These are phyloP conservation scores for Monarcha castaneiventris DNA, from an alignment of 2,113 vertebrate species.

Conservation along the genomic window DNA sequence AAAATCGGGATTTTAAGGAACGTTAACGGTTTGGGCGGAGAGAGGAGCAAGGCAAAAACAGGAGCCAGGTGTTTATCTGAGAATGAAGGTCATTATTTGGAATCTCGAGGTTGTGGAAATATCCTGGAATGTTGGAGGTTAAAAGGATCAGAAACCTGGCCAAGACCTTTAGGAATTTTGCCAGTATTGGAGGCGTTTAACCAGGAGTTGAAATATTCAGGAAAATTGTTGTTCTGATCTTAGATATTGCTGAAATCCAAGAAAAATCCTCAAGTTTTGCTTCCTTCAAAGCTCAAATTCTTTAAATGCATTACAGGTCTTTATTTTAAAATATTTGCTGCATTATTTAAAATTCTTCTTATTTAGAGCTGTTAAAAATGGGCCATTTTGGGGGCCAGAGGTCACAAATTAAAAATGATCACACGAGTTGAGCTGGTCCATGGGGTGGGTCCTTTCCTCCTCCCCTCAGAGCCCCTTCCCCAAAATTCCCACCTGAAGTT, in stretches of 20 bases:
- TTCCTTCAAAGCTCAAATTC: neutral
- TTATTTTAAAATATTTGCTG: neutral
- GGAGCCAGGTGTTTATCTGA: neutral
- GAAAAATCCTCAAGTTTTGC: neutral
- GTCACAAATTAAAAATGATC: neutral
- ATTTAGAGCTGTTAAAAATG: neutral
- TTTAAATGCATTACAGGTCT: neutral
- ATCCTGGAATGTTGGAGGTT: neutral
- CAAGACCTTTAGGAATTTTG: neutral
- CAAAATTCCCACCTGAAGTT: neutral
- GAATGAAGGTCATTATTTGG: neutral
- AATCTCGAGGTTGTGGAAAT: neutral
- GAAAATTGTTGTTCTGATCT: neutral
- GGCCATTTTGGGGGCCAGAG: neutral
- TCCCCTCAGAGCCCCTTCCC: neutral
- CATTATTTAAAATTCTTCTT: neutral
- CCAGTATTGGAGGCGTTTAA: neutral
- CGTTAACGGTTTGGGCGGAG: neutral
- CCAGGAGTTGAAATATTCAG: neutral
- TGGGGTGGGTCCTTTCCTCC: neutral
- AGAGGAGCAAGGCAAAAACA: neutral
- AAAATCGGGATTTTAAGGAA: slow-evolving; percentile 35
- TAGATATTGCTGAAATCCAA: neutral
- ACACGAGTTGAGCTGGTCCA: neutral
- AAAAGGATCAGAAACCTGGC: neutral